These are phyloP conservation scores for Mactromeris polynyma DNA, from an alignment of 2,888 invertebrate species.

Conservation along the genomic window DNA sequence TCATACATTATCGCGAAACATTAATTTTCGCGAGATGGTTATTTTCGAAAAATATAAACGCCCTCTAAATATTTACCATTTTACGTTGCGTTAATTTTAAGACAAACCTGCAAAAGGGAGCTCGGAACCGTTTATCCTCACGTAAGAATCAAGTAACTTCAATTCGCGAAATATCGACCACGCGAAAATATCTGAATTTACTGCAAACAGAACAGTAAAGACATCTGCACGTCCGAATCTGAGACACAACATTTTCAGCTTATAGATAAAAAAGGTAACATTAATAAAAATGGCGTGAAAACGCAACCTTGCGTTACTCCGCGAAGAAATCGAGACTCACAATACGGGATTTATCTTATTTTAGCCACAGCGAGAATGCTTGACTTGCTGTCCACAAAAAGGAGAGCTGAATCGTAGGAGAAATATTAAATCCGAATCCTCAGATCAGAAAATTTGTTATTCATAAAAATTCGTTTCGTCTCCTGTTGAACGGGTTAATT, in stretches of 20 bases:
- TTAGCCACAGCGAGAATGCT: conserved; percentile 26
- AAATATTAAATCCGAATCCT: conserved; percentile 11
- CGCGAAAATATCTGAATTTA: not conserved
- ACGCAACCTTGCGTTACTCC: conserved; percentile 36
- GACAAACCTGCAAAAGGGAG: no score
- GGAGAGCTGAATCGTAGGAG: not conserved
- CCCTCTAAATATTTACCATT: no score
- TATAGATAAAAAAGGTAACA: conserved; percentile 19
- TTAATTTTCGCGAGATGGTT: no score
- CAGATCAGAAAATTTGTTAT: conserved; percentile 58
- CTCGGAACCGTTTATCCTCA: not conserved
- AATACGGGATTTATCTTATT: conserved; percentile 5
- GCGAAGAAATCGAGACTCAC: not conserved
- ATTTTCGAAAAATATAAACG: no score
- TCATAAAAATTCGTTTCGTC: conserved; percentile 62
- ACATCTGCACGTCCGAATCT: not conserved
- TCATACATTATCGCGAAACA: no score
- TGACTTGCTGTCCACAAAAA: conserved; percentile 8
- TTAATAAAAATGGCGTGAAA: not conserved
- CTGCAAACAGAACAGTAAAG: not conserved
- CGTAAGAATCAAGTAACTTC: not conserved
- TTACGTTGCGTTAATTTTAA: no score
- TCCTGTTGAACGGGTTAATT: conserved; percentile 58
- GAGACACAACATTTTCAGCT: not conserved
- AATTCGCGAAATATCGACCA: not conserved